Conservation (phyloP, 2,888 invertebrate genomes). For the Drosophila silvestris region DNA sequence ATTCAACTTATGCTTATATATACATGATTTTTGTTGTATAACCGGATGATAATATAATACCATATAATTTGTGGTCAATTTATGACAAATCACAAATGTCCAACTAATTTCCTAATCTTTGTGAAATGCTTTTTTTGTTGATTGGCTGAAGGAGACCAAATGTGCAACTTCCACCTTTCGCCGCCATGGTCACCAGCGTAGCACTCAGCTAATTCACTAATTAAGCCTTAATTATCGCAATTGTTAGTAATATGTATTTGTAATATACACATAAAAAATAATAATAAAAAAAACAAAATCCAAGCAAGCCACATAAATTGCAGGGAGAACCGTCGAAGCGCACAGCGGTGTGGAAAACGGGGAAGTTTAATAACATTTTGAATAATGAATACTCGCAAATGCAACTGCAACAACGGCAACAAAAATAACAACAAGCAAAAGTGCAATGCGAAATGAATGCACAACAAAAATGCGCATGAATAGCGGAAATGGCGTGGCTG, state of each 20-base stretch:
- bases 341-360: slow-evolving; percentile 52
- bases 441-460: slow-evolving; percentile 62
- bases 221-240: slow-evolving; percentile 75
- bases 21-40: neutral
- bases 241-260: slow-evolving; percentile 22
- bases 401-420: slow-evolving; percentile 36
- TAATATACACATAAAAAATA: slow-evolving; percentile 29
- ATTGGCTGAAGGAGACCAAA: slow-evolving; percentile 37
- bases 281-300: neutral
- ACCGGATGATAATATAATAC: neutral
- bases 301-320: slow-evolving; percentile 36
- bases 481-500: slow-evolving; percentile 70
- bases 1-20: neutral
- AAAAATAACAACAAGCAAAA: slow-evolving; percentile 47
- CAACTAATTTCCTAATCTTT: slow-evolving; percentile 31
- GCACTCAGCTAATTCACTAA: slow-evolving; percentile 60
- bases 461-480: slow-evolving; percentile 65
- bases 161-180: slow-evolving; percentile 76
- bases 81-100: slow-evolving; percentile 18
- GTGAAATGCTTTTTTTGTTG: slow-evolving; percentile 31
- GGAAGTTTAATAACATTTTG: slow-evolving; percentile 80
- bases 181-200: slow-evolving; percentile 61
- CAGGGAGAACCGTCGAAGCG: slow-evolving; percentile 60
- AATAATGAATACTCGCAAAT: slow-evolving; percentile 56
- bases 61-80: slow-evolving; percentile 1